Evolutionary conservation across 2,797 vertebrate genomes (phyloP).

Genomic region (Macroramphosus scolopax): DNA sequence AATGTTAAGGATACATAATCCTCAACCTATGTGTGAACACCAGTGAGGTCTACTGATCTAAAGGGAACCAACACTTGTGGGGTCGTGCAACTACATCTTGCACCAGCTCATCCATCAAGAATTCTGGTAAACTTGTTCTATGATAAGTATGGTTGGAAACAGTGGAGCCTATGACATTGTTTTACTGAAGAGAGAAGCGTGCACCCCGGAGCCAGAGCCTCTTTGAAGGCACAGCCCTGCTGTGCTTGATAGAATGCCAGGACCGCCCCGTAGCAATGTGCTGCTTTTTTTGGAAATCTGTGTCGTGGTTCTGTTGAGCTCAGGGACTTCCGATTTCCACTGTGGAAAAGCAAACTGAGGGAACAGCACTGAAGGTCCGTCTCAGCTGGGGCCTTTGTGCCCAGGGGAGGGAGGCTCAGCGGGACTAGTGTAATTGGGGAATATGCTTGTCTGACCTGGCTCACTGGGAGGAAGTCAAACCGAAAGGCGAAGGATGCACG

Average conservation of each 20-base stretch:
- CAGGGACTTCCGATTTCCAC: conserved; percentile 24
- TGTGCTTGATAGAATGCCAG: conserved; percentile 28
- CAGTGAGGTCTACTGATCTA: too few relatives aligned
- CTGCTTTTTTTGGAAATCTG: conserved; percentile 36
- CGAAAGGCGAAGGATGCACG: conserved; percentile 39
- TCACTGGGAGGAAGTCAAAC: conserved; percentile 27
- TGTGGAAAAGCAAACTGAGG: conserved; percentile 11
- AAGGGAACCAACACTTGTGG: too few relatives aligned
- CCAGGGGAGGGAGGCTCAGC: conserved; percentile 37
- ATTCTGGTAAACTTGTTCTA: too few relatives aligned
- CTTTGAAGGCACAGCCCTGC: conserved; percentile 25
- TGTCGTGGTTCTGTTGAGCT: conserved; percentile 21
- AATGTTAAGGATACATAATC: too few relatives aligned
- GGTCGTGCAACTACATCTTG: too few relatives aligned
- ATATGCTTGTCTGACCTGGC: conserved; percentile 45
- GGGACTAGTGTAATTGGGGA: conserved; percentile 36
- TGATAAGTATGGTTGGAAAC: conserved; percentile 10
- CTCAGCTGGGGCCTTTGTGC: conserved; percentile 34
- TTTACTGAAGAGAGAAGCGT: conserved; percentile 14
- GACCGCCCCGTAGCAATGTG: neutral
- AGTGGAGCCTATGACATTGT: conserved; percentile 7
- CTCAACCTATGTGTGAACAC: too few relatives aligned
- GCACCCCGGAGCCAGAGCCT: conserved; percentile 15
- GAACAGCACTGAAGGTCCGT: conserved; percentile 14
- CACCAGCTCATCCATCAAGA: too few relatives aligned